Base-by-base conservation (phyloP, 2,113 vertebrate genomes). In the Promerops cafer region DNA sequence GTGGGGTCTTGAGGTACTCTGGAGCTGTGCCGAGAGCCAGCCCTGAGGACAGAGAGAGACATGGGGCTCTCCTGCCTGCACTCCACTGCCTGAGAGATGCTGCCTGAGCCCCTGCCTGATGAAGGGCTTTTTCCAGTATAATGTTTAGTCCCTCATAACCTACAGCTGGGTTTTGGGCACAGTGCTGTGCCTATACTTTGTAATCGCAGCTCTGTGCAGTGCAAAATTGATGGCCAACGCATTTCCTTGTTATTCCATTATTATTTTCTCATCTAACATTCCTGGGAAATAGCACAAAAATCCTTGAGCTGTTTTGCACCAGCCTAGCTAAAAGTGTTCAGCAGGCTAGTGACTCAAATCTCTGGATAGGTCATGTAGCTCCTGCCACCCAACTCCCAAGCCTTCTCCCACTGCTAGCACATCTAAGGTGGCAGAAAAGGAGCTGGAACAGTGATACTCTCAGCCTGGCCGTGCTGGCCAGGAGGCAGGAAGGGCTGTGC, bases 401-500 rank as follows among this genome's bases (percentile, higher is more conserved):
- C 42, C 59, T 72, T 30, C 40, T 69, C n/a, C 61, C 5, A 3
- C 16, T 1, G 0, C 17, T 28, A 33, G 14, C 21, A 4, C 7
- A 5, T 21, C 54, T 26, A 50, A 37, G 40, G 52, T 2, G 21
- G 53, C 64, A 40, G 74, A 24, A 50, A 27, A 60, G 44, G 69
- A 78, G 40, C 0, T 0, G 63, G 31, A 13, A 16, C 33, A 26
- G 17, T 3, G 44, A 11, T 5, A 8, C 8, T 33, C 35, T n/a
- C 3, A 21, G 35, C 20, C 17, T 17, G 7, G 16, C 2, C 5
- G 4, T 19, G n/a, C 52, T 7, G n/a, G n/a, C 9, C 12, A 17
- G 47, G 53, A 17, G 49, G 44, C 17, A 31, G 40, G 37, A 53
- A 44, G 53, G 24, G 37, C 28, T 8, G 6, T 52, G 61, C 85